Percentiles rank a stretch among this genome's conserved stretches.
phyloP scores from a whole-genome alignment of 2,888 invertebrate genomes.

The Tipula helvola region DNA sequence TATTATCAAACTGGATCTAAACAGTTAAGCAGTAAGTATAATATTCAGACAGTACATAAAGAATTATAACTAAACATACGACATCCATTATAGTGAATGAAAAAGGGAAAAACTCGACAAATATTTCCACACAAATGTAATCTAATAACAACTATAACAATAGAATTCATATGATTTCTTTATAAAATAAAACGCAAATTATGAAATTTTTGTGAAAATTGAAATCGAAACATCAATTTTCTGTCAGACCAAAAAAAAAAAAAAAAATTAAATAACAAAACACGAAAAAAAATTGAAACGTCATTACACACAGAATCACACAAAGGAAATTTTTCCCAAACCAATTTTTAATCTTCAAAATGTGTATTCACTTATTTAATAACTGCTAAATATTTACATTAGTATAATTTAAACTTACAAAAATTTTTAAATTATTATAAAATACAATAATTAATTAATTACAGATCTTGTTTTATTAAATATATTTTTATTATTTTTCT shows the following conservation, averaged over 20 bases:
- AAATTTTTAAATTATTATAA: background rate
- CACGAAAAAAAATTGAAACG: background rate
- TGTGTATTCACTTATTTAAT: background rate
- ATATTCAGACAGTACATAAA: background rate
- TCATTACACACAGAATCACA: background rate
- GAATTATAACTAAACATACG: background rate
- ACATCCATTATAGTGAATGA: background rate
- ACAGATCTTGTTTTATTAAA: background rate
- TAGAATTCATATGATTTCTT: background rate
- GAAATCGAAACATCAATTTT: background rate
- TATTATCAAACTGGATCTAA: background rate
- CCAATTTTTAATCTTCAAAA: background rate
- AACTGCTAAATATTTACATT: background rate
- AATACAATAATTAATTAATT: background rate
- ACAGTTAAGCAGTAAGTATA: background rate
- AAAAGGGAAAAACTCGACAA: no score
- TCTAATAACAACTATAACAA: background rate
- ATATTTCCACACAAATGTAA: background rate
- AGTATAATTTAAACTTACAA: background rate
- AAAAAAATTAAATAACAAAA: background rate
- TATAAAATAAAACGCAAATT: background rate
- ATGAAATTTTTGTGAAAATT: background rate
- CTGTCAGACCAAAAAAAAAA: background rate
- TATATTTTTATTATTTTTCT: background rate
- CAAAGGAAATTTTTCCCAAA: background rate